A percentile compares a stretch with the other conserved stretches of the same genome.
Evolutionary conservation across 2,888 invertebrate genomes (phyloP).

Genomic region (Diadegma fenestrale): DNA sequence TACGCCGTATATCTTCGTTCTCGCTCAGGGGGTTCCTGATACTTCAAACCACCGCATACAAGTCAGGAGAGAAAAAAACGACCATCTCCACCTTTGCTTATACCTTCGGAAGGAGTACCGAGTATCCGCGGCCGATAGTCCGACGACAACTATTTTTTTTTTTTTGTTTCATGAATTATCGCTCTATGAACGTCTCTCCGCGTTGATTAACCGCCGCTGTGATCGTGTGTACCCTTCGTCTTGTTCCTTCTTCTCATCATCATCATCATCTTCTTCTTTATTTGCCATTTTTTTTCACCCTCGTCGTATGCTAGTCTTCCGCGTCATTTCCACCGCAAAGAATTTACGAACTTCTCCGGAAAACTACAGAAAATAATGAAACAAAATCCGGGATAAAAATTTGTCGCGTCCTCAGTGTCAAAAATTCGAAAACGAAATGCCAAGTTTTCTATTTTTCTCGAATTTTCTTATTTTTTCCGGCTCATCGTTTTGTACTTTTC

Average conservation of each 20-base stretch:
- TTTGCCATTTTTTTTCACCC: conserved; percentile 35
- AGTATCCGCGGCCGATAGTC: conserved; percentile 30
- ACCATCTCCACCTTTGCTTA: neutral
- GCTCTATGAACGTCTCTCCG: conserved; percentile 71
- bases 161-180: conserved; percentile 72
- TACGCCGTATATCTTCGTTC: conserved; percentile 78
- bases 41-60: conserved; percentile 47
- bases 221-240: conserved; percentile 46
- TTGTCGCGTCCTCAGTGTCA: too few relatives aligned
- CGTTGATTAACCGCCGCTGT: conserved; percentile 74
- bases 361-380: too few relatives aligned
- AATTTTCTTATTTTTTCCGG: too few relatives aligned
- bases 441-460: too few relatives aligned
- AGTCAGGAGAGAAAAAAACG: conserved; percentile 22
- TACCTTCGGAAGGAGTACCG: conserved; percentile 10
- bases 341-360: conserved; percentile 39
- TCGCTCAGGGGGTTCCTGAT: conserved; percentile 57
- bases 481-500: neutral
- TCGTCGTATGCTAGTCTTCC: conserved; percentile 17
- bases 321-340: conserved; percentile 4
- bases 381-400: too few relatives aligned
- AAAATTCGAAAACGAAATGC: too few relatives aligned
- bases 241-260: neutral
- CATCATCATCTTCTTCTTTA: neutral
- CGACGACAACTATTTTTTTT: conserved; percentile 27